Percentiles rank a stretch among this genome's conserved stretches.
phyloP scores from a whole-genome alignment of 2,888 invertebrate genomes.

The Colletes collaris region DNA sequence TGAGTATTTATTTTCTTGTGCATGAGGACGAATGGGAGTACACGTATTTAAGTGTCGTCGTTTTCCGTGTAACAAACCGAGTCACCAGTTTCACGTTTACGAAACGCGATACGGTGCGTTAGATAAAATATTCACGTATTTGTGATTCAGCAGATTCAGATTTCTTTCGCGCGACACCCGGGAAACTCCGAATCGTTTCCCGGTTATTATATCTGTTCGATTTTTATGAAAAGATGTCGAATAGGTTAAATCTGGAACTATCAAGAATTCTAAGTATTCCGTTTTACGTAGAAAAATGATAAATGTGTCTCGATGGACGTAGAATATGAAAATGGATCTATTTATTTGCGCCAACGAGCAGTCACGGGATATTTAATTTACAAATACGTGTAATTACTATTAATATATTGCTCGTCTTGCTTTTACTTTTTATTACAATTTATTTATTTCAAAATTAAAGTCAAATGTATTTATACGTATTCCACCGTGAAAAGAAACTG shows the following conservation, averaged over 20 bases:
- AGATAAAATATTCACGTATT: not conserved
- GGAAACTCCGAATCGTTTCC: not conserved
- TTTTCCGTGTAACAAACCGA: not conserved
- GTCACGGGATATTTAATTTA: no score
- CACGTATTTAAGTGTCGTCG: not conserved
- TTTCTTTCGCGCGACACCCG: not conserved
- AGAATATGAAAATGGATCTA: no score
- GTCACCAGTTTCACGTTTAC: not conserved
- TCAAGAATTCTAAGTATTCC: no score
- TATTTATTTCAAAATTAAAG: no score
- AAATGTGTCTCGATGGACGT: no score
- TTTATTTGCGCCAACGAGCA: no score
- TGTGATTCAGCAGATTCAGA: not conserved
- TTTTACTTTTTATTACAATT: no score
- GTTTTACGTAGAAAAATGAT: no score
- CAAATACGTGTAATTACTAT: no score
- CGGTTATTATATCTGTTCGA: not conserved
- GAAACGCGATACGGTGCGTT: not conserved
- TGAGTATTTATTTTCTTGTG: not conserved
- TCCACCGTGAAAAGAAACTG: no score
- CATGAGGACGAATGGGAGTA: constrained; percentile 11
- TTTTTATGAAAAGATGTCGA: not conserved
- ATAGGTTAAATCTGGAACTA: not conserved
- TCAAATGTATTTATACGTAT: no score
- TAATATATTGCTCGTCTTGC: no score